A percentile compares a stretch with the other conserved stretches of the same genome.
Evolutionary conservation across 2,888 invertebrate genomes (phyloP).

Genomic region (Spialia ferax): DNA sequence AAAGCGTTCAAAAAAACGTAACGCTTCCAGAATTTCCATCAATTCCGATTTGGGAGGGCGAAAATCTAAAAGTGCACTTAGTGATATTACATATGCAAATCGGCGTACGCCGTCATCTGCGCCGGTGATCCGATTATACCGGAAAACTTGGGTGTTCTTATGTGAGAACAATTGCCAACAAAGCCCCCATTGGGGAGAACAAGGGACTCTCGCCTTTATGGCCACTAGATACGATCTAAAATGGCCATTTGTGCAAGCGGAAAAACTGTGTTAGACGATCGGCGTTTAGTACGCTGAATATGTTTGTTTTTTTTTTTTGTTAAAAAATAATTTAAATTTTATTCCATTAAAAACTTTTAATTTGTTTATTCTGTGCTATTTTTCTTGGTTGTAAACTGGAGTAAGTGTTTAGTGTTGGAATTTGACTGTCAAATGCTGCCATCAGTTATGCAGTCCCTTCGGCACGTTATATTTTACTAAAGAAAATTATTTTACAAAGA

Average conservation of each 20-base stretch:
- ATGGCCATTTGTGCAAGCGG: constrained; percentile 14
- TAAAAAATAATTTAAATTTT: no score
- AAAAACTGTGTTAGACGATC: constrained; percentile 13
- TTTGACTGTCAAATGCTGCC: no score
- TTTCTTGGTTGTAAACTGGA: no score
- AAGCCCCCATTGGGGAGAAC: constrained; percentile 27
- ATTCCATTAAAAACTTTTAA: no score
- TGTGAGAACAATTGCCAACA: constrained; percentile 47
- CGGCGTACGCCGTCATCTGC: constrained; percentile 66
- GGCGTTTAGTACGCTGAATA: constrained; percentile 3
- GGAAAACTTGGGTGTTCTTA: constrained; percentile 52
- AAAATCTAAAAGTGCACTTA: constrained; percentile 75
- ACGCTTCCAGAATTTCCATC: constrained; percentile 22
- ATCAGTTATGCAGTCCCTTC: no score
- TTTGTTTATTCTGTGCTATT: no score
- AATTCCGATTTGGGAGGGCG: constrained; percentile 53
- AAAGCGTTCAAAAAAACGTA: neutral
- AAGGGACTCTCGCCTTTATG: constrained; percentile 37
- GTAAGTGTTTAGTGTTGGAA: no score
- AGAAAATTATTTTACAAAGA: no score
- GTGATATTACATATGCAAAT: constrained; percentile 78
- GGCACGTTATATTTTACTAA: no score
- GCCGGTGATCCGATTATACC: constrained; percentile 71
- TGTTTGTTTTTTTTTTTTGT: no score
- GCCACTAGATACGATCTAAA: constrained; percentile 27